Conservation (phyloP, 2,113 vertebrate species). For the Merops nubicus region DNA sequence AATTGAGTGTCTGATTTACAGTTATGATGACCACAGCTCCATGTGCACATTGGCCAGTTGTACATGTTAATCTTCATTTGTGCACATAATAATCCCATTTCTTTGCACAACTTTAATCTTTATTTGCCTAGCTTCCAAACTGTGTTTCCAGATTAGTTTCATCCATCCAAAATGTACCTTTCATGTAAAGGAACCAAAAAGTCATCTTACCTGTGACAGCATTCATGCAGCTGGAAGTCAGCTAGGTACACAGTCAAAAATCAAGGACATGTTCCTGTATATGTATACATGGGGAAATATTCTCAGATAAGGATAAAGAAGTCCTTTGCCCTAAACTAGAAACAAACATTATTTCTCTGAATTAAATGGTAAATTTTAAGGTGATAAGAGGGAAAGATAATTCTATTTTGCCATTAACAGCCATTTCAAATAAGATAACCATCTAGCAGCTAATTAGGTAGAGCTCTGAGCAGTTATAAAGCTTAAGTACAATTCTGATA, state of each 20-base stretch:
- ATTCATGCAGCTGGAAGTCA: background rate
- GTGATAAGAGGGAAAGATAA: background rate
- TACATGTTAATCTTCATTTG: background rate
- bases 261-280: background rate
- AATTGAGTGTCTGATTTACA: background rate
- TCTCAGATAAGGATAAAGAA: background rate
- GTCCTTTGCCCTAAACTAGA: background rate
- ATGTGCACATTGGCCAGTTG: background rate
- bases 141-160: background rate
- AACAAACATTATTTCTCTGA: background rate
- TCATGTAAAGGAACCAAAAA: background rate
- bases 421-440: background rate
- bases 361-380: background rate
- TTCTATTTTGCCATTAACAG: background rate
- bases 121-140: background rate
- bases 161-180: background rate
- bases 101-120: background rate
- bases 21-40: background rate
- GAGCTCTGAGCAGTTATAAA: background rate
- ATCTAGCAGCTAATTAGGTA: background rate
- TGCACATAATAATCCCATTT: background rate
- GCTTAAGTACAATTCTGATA: too few species aligned
- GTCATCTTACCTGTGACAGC: background rate
- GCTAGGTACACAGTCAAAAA: background rate
- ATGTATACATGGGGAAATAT: background rate